A percentile compares a stretch with the other conserved stretches of the same genome.
These are phyloP conservation scores for Torymus auratus DNA, from an alignment of 2,888 invertebrate genomes.

Conservation along the genomic window DNA sequence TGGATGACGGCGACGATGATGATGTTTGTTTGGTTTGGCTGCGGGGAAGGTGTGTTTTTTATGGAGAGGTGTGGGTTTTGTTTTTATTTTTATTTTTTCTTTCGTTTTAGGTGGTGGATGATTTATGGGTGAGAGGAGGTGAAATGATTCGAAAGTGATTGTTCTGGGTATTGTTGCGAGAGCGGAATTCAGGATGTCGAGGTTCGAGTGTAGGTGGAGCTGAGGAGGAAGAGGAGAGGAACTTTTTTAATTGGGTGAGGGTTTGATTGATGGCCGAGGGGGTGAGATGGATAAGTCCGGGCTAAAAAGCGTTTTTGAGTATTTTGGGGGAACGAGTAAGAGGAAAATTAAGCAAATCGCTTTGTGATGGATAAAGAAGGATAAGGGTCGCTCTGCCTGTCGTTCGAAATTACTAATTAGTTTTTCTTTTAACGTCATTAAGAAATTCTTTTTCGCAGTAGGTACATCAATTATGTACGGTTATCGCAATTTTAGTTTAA, in stretches of 20 bases:
- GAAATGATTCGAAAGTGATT: constrained; percentile 28
- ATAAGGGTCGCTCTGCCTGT: not conserved
- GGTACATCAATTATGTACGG: too few species aligned
- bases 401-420: not conserved
- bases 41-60: too few species aligned
- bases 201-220: too few species aligned
- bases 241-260: not conserved
- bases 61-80: too few species aligned
- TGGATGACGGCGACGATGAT: not conserved
- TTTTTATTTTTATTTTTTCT: too few species aligned
- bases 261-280: not conserved
- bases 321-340: not conserved
- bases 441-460: too few species aligned
- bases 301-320: not conserved
- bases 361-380: not conserved
- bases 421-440: too few species aligned
- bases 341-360: constrained; percentile 1
- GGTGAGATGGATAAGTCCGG: not conserved
- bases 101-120: not conserved
- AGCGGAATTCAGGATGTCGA: too few species aligned
- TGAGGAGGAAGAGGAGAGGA: not conserved
- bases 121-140: not conserved
- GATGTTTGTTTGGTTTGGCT: too few species aligned
- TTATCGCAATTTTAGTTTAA: too few species aligned
- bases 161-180: not conserved